Conservation (phyloP, 37 sponge, comb jelly and placozoan species). For the Oscarella lobularis region DNA sequence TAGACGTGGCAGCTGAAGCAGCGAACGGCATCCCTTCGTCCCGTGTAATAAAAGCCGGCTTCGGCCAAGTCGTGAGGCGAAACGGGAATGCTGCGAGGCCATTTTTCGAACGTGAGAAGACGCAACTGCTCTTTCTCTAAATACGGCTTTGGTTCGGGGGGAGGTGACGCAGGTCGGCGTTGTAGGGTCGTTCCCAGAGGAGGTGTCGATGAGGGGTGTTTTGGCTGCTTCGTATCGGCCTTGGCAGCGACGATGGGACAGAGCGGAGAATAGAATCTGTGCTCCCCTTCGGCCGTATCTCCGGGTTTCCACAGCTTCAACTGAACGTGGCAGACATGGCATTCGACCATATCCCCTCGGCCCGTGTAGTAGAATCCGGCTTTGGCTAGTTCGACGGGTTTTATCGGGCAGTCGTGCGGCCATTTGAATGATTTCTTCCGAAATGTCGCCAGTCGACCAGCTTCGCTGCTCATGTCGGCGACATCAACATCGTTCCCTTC, state of each 20-base stretch:
- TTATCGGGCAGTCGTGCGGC: conserved; percentile 5
- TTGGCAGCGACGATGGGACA: not conserved
- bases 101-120: conserved; percentile 15
- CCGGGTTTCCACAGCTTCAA: conserved; percentile 16
- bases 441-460: not conserved
- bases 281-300: conserved; percentile 4
- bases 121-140: conserved; percentile 2
- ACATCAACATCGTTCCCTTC: not conserved
- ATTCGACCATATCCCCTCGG: conserved; percentile 6
- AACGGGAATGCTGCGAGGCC: conserved; percentile 3
- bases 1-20: conserved; percentile 19
- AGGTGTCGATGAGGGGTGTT: not conserved
- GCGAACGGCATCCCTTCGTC: conserved; percentile 14
- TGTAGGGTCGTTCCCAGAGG: not conserved
- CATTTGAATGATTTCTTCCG: not conserved
- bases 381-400: conserved; percentile 2
- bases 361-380: conserved; percentile 34
- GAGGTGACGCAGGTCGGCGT: too few species aligned
- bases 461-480: not conserved
- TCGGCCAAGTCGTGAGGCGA: conserved; percentile 14
- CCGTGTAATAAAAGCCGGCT: conserved; percentile 23
- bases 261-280: not conserved
- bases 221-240: not conserved
- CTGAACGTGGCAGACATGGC: conserved; percentile 12
- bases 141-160: conserved; percentile 5